phyloP scores from a whole-genome alignment of 2,113 vertebrate genomes.

The Ifrita kowaldi region DNA sequence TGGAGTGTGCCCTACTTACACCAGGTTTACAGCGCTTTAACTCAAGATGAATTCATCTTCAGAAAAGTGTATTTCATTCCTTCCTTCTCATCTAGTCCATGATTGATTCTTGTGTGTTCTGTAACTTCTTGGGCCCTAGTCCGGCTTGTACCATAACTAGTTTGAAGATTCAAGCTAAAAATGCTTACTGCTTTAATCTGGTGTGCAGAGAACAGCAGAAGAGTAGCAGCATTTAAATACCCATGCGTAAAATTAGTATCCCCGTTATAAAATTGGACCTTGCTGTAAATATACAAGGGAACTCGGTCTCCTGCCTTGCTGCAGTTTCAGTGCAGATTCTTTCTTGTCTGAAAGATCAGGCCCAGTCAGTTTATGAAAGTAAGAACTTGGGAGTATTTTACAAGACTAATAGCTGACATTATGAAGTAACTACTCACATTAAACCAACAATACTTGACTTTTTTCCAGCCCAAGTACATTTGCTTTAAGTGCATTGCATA shows the following conservation, averaged over 20 bases:
- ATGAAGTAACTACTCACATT: background rate
- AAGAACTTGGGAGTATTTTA: background rate
- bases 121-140: background rate
- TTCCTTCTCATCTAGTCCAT: background rate
- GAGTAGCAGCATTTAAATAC: background rate
- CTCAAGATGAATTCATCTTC: background rate
- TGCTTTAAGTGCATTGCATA: background rate
- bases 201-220: background rate
- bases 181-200: background rate
- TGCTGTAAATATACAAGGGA: background rate
- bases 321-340: background rate
- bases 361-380: background rate
- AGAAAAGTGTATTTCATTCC: background rate
- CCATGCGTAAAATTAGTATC: background rate
- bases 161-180: background rate
- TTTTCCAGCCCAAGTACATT: background rate
- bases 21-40: background rate
- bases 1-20: rapidly evolving
- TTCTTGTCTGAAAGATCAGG: background rate
- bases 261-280: background rate
- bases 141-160: background rate
- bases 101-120: background rate
- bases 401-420: background rate
- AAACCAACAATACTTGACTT: background rate
- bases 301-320: background rate